Evolutionary conservation across 1,140 invertebrate genomes (phyloP), one percentile per base, ranked within the genome.

Genomic region (Dolichoris vasculosae): DNA sequence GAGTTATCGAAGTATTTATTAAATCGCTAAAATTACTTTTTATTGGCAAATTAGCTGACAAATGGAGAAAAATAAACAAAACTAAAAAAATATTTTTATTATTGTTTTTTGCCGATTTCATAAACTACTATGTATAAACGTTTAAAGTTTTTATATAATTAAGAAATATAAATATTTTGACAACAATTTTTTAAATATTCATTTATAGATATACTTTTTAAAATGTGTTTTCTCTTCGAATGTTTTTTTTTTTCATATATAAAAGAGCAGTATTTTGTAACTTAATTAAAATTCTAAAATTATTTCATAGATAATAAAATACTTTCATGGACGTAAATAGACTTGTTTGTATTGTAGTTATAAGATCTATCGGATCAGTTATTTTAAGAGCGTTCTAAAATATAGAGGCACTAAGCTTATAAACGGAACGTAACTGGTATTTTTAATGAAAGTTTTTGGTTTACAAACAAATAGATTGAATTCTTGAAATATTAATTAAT

Each of bases 311-410:
- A 71, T 73, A n/a, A 55, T 77, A 48, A 77, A 30, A 51, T 67
- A 64, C 64, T 71, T 69, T 71, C 43, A 71, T 67, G 64, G 32
- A 71, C 69, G 43, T 73, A 73, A 82, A 73, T 82, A 82, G 81
- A 55, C 32, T 82, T 71, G 48, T 73, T 82, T 73, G 46, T 73
- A 67, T 82, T 81, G 23, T 51, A 82, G 32, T 82, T 82, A 40
- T 73, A 59, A 82, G 48, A 55, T 64, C 71, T 59, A 64, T 83
- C 55, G 76, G 38, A 73, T 40, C 26, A 63, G 26, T 30, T 83
- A 83, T 83, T 83, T 83, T 83, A 32, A 76, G 51, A 30, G 8
- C 46, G 71, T 40, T 76, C 71, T 67, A 67, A 83, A 83, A 83
- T 46, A 59, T 83, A 76, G 55, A 75, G 76, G 26, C 46, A 59